phyloP scores from a whole-genome alignment of 2,888 invertebrate genomes.

The Erynnis tages region DNA sequence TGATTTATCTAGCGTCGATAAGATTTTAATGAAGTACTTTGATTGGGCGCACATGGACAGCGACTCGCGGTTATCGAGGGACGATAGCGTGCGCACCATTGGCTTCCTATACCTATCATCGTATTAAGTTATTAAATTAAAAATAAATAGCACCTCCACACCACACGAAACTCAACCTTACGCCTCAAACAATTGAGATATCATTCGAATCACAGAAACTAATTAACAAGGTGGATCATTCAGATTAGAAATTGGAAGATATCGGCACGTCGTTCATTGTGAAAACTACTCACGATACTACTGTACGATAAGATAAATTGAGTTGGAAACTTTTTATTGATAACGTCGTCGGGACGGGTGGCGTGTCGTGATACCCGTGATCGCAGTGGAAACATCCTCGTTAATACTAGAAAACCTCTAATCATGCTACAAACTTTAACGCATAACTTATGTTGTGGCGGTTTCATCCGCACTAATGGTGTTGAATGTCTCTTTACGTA shows the following conservation, averaged over 20 bases:
- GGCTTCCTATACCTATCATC: conserved; percentile 71
- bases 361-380: conserved; percentile 38
- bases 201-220: conserved; percentile 42
- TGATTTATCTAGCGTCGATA: conserved; percentile 81
- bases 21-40: conserved; percentile 82
- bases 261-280: conserved; percentile 80
- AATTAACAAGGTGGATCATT: conserved; percentile 79
- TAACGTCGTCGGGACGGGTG: conserved; percentile 52
- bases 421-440: conserved; percentile 20
- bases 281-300: conserved; percentile 78
- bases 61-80: conserved; percentile 65
- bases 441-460: neutral
- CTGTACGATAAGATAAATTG: conserved; percentile 76
- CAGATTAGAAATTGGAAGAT: conserved; percentile 79
- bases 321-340: conserved; percentile 72
- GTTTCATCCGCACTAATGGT: conserved; percentile 4
- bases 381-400: conserved; percentile 26
- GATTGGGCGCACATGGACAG: conserved; percentile 76
- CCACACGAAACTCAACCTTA: conserved; percentile 49
- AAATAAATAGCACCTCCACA: conserved; percentile 54
- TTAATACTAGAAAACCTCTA: conserved; percentile 28
- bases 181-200: conserved; percentile 34
- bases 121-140: conserved; percentile 80
- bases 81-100: conserved; percentile 70
- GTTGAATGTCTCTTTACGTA: neutral